Percentiles rank a stretch among this genome's conserved stretches.
phyloP scores from a whole-genome alignment of 2,888 invertebrate genomes.

The Chironomus riparius region DNA sequence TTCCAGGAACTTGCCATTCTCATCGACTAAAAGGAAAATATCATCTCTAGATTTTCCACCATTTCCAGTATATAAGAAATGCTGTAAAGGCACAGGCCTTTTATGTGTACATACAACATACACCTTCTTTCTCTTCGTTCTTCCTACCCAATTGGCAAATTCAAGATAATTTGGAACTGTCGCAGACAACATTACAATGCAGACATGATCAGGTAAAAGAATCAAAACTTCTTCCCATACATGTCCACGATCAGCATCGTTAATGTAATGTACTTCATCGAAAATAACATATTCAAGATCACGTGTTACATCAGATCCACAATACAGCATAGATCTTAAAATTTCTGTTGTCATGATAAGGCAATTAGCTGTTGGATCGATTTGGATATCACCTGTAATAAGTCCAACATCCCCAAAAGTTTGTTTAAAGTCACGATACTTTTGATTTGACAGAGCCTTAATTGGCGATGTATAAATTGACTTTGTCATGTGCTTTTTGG shows the following conservation, averaged over 20 bases:
- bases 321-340: conserved; percentile 90
- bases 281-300: conserved; percentile 98
- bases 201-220: conserved; percentile 86
- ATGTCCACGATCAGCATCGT: conserved; percentile 93
- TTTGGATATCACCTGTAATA: conserved; percentile 91
- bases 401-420: conserved; percentile 89
- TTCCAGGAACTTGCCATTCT: conserved; percentile 56
- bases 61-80: conserved; percentile 76
- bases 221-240: conserved; percentile 99
- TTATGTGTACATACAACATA: conserved; percentile 90
- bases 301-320: conserved; percentile 85
- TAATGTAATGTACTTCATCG: conserved; percentile 99
- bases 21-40: conserved; percentile 69
- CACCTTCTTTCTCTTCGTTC: conserved; percentile 75
- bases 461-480: conserved; percentile 98
- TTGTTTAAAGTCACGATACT: conserved; percentile 92
- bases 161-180: conserved; percentile 96
- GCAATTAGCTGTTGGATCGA: conserved; percentile 87
- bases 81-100: conserved; percentile 91
- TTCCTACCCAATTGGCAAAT: conserved; percentile 90
- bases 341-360: conserved; percentile 99
- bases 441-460: conserved; percentile 97
- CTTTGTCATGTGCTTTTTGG: conserved; percentile 82
- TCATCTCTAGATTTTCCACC: conserved; percentile 69
- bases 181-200: conserved; percentile 93